phyloP scores from a whole-genome alignment of 2,113 vertebrate species.

The Calyptommatus sinebrachiatus region DNA sequence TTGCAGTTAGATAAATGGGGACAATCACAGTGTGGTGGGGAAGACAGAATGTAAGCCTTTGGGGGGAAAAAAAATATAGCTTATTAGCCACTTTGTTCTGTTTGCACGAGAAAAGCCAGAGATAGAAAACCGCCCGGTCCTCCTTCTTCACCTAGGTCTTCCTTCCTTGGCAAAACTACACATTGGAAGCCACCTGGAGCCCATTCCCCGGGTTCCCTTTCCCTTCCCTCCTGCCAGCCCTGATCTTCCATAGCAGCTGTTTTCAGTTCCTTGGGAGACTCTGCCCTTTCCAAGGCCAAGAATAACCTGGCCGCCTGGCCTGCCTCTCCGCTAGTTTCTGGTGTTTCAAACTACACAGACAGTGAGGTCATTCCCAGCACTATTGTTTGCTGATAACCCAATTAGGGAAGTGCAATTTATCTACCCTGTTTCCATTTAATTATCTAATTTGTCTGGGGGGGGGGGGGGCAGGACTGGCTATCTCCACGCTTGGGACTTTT shows the following conservation, averaged over 20 bases:
- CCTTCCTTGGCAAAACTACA: too few relatives aligned
- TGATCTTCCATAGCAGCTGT: slow-evolving; percentile 62
- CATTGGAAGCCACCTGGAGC: too few relatives aligned
- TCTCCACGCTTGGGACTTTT: slow-evolving; percentile 27
- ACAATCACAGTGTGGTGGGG: too few relatives aligned
- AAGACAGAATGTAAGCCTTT: too few relatives aligned
- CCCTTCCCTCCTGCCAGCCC: slow-evolving; percentile 39
- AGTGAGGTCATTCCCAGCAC: slow-evolving; percentile 68
- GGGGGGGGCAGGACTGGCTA: slow-evolving; percentile 44
- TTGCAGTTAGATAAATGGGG: too few relatives aligned
- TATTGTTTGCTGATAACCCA: slow-evolving; percentile 70
- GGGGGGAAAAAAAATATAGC: too few relatives aligned
- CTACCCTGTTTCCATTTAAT: slow-evolving; percentile 70
- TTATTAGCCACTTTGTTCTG: too few relatives aligned
- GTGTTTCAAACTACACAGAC: slow-evolving; percentile 65
- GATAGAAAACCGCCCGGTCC: too few relatives aligned
- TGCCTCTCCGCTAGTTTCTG: slow-evolving; percentile 57
- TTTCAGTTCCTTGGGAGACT: slow-evolving; percentile 31
- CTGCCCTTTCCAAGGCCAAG: slow-evolving; percentile 58
- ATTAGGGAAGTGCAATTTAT: slow-evolving; percentile 73
- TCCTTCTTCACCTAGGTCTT: too few relatives aligned
- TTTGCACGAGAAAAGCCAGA: too few relatives aligned
- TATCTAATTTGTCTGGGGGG: slow-evolving; percentile 69
- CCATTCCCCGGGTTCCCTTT: background rate
- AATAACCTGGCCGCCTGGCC: slow-evolving; percentile 62